Evolutionary conservation across 92 coral and sea anemone genomes (phyloP), one percentile per base, ranked within the genome.

Genomic region (Muricea muricata): DNA sequence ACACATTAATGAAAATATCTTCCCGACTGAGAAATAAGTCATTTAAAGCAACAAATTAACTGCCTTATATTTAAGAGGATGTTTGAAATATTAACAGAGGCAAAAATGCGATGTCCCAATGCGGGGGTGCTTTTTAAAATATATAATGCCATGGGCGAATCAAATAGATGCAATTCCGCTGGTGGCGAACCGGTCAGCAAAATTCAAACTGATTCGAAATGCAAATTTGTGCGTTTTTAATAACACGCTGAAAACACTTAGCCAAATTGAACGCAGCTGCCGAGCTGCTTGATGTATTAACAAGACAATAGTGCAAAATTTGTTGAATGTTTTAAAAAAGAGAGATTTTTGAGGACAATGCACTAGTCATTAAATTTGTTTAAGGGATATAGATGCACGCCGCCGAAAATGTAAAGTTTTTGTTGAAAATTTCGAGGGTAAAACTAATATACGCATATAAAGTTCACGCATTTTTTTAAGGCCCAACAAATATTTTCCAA

Each of bases 311-410:
- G 23, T 39, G 5, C 37, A 39, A 1, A 63, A 26, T 63, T 63
- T 63, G 34, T 10, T 18, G 70, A 20, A n/a, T n/a, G n/a, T n/a
- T n/a, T n/a, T n/a, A n/a, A 24, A 14, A 17, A 30, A 20, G 30
- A 26, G 30, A 39, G 33, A 25, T 60, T 21, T 60, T 7, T 17
- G 1, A 29, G 68, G 28, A 25, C 33, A 60, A 60, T 30, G 68
- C 35, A 6, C 29, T 60, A n/a, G n/a, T n/a, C n/a, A n/a, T 60
- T 60, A 60, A 60, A 60, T 60, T 60, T n/a, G 35, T 60, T 60
- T 60, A 30, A 60, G 34, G 10, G 68, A 30, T 25, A 60, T n/a
- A n/a, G n/a, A n/a, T n/a, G 35, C 34, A 33, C 28, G 33, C 28
- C 11, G 18, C 35, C 33, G 68, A 25, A 1, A 10, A 10, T 10